Conservation (phyloP, 2,797 vertebrate species). For the Brotogeris chrysoptera region DNA sequence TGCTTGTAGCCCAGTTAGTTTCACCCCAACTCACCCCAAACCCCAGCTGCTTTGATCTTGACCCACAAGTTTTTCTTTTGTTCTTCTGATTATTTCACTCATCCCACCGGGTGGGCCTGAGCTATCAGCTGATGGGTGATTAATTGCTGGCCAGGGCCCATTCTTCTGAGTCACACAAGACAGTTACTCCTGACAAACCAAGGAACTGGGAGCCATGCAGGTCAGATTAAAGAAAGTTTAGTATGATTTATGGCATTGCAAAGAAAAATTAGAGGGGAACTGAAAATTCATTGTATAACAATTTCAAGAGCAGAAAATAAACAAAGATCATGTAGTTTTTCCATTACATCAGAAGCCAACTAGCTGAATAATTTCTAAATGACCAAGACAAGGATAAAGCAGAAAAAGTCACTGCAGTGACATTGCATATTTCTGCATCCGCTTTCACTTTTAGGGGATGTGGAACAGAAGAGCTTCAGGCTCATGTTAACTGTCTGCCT, state of each 20-base stretch:
- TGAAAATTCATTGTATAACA: not conserved
- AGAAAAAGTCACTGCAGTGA: not conserved
- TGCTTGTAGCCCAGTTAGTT: not conserved
- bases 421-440: not conserved
- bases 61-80: not conserved
- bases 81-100: not conserved
- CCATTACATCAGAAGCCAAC: not conserved
- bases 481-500: not conserved
- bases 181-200: not conserved
- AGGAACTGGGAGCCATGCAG: not conserved
- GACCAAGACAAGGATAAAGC: not conserved
- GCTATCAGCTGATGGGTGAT: not conserved
- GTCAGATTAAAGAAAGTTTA: not conserved
- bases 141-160: not conserved
- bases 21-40: not conserved
- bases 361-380: not conserved
- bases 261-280: not conserved
- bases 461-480: not conserved
- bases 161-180: not conserved
- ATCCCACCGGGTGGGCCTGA: not conserved
- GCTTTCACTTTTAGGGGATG: not conserved
- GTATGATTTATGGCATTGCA: fast-evolving
- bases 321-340: not conserved
- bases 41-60: not conserved
- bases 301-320: not conserved